A percentile compares a stretch with the other conserved stretches of the same genome.
phyloP scores from a whole-genome alignment of 1,140 invertebrate genomes.

The Ctenoplectra terminalis region DNA sequence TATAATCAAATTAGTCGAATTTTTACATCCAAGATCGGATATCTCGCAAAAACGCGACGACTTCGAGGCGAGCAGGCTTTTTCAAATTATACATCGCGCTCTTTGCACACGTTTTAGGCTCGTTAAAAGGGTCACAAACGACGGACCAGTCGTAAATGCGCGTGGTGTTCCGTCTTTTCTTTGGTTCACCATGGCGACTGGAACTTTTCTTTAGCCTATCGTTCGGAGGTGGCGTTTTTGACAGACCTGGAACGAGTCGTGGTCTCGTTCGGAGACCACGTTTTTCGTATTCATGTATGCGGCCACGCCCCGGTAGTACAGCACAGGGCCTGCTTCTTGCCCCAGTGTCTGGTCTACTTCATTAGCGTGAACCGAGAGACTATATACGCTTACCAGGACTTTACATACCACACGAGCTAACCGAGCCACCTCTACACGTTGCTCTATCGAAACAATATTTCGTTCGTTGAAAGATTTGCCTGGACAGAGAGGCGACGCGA shows the following conservation, averaged over 20 bases:
- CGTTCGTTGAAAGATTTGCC: not conserved
- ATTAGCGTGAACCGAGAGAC: conserved; percentile 63
- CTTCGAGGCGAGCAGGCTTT: not conserved
- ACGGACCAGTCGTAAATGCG: conserved; percentile 17
- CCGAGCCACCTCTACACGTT: conserved; percentile 22
- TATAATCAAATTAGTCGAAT: not conserved
- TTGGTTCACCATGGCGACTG: not conserved
- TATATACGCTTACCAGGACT: conserved; percentile 59
- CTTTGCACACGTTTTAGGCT: conserved; percentile 1
- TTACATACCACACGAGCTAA: conserved; percentile 59
- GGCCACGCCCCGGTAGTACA: conserved; percentile 75
- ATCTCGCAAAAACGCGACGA: not conserved
- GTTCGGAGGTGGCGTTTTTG: conserved; percentile 30
- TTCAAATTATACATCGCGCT: not conserved
- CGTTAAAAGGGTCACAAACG: not conserved
- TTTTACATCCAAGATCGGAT: not conserved
- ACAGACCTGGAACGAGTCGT: conserved; percentile 35
- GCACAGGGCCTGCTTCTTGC: conserved; percentile 63
- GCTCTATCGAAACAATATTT: conserved; percentile 39
- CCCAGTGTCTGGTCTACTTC: conserved; percentile 73
- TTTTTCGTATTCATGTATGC: conserved; percentile 77
- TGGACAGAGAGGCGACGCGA: not conserved
- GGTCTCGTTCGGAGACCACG: conserved; percentile 49
- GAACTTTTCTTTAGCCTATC: conserved; percentile 19
- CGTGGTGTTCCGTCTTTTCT: conserved; percentile 14